Evolutionary conservation across 2,888 invertebrate species (phyloP), one percentile per base, ranked within the genome.

Genomic region (Phyllotreta cruciferae): DNA sequence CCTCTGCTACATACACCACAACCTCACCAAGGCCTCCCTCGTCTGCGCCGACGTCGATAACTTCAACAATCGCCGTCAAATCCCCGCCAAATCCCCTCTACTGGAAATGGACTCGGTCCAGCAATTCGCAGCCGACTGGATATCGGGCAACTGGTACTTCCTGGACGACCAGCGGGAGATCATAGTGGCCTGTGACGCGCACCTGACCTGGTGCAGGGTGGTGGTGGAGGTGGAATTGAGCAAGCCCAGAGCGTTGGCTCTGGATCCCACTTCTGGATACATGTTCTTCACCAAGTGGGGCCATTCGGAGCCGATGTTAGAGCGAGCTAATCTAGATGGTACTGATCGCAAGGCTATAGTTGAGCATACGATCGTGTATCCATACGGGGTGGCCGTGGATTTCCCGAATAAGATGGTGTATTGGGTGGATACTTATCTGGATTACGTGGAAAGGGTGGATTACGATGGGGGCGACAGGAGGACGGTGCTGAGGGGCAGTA

Each of bases 81-180:
- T 89, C 74, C 85, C 86, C 54, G 75, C 84, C 64, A 88, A 88
- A 41, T 81, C 84, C 8, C 83, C 88, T 66, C 88, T 90, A 76
- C 84, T 88, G 6, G 86, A 86, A 71, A 81, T 71, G 3, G 85
- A 86, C 77, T 85, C 87, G 69, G 89, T 93, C 68, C 88, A 87
- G 69, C 90, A 90, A 77, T 84, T 94, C 74, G 88, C 89, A 5
- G 80, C 90, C 69, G 95, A 96, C 82, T 96, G 95, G 95, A 82
- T 93, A 62, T 87, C 91, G 10, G 87, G 87, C 73, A 93, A 93
- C 83, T 94, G 93, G 93, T 96, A 94, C 83, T 86, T 93, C 78
- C 83, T 89, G 73, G 92, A 77, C 62, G 74, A 77, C 53, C 72
- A 77, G 53, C 68, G 74, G 54, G 77, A 77, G 47, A 69, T 74